phyloP scores from a whole-genome alignment of 64 coral and sea anemone species.

The Montipora capricornis region DNA sequence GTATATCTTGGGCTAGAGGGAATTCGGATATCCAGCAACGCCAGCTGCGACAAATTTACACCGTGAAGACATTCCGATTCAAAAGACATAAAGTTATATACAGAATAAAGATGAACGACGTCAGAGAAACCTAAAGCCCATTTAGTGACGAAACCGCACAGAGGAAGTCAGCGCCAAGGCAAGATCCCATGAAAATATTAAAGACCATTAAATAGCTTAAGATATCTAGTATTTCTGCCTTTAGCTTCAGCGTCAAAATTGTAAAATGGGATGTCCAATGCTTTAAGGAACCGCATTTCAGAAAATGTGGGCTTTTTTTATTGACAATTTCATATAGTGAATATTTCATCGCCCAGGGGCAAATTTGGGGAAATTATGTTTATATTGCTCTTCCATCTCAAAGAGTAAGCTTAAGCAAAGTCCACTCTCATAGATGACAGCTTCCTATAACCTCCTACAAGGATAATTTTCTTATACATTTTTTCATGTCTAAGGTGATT shows the following conservation, averaged over 20 bases:
- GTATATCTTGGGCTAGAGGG: not conserved
- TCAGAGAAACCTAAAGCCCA: not conserved
- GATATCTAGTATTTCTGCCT: not conserved
- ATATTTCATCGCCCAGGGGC: slow-evolving; percentile 17
- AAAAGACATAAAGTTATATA: not conserved
- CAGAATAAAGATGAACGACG: not conserved
- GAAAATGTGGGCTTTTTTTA: slow-evolving; percentile 9
- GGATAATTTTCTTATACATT: not conserved
- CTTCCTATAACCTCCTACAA: not conserved
- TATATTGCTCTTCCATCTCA: slow-evolving; percentile 49
- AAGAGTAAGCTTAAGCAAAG: not conserved
- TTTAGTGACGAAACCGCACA: not conserved
- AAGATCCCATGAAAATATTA: not conserved
- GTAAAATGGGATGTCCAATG: slow-evolving; percentile 5
- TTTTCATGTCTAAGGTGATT: not conserved
- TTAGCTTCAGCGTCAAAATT: not conserved
- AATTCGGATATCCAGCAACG: not conserved
- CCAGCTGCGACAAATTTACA: not conserved
- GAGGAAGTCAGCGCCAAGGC: not conserved
- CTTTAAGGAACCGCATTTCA: slow-evolving; percentile 1
- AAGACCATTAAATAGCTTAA: not conserved
- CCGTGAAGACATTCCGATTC: not conserved
- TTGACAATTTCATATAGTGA: slow-evolving; percentile 38
- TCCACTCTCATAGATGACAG: not conserved
- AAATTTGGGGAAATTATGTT: slow-evolving; percentile 15